Conservation (phyloP, 2,888 invertebrate species). For the Sinhomidia bicolor region DNA sequence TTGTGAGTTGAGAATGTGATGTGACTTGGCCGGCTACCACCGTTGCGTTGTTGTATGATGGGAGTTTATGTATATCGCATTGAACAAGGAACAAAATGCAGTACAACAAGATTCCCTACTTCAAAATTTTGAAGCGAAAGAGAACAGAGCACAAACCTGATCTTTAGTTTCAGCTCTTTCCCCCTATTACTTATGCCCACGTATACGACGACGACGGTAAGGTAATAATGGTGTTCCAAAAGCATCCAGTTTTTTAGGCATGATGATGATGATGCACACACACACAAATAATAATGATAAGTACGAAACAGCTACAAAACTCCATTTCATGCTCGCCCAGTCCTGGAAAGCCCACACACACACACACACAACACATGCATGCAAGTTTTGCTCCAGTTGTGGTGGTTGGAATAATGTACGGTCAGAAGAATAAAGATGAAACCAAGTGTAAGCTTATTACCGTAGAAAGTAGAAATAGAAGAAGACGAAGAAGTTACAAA, state of each 20-base stretch:
- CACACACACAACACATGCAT: background rate
- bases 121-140: slow-evolving; percentile 26
- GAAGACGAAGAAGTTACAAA: slow-evolving; percentile 40
- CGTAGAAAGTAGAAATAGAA: no score
- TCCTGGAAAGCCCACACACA: slow-evolving; percentile 58
- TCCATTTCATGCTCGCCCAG: slow-evolving; percentile 64
- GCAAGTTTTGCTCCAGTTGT: background rate
- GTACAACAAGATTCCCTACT: background rate
- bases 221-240: slow-evolving; percentile 24
- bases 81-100: slow-evolving; percentile 5
- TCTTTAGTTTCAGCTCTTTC: background rate
- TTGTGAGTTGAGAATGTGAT: slow-evolving; percentile 29
- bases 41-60: background rate
- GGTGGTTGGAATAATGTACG: background rate
- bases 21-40: slow-evolving; percentile 37
- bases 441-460: slow-evolving; percentile 53
- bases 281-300: slow-evolving; percentile 9
- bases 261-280: slow-evolving; percentile 28
- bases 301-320: slow-evolving; percentile 51
- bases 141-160: background rate
- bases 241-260: slow-evolving; percentile 21
- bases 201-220: background rate
- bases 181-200: slow-evolving; percentile 9
- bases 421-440: slow-evolving; percentile 44
- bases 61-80: background rate